Evolutionary conservation across 2,888 invertebrate species (phyloP).

Genomic region (Pterostichus madidus): DNA sequence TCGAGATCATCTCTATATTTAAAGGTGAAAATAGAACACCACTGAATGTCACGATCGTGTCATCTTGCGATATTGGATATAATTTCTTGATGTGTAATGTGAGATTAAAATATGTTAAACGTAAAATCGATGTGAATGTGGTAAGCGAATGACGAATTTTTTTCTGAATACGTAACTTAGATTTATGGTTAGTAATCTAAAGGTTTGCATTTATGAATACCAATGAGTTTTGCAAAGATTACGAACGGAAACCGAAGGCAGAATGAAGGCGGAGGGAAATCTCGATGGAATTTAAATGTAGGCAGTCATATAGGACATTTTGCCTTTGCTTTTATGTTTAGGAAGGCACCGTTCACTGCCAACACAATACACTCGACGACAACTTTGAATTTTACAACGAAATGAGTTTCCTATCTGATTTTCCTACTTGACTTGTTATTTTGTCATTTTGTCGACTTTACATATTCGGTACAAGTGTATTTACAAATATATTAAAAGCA

Average conservation of each 20-base stretch:
- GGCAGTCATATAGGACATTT: conserved; percentile 49
- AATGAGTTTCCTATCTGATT: conserved; percentile 41
- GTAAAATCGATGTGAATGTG: conserved; percentile 29
- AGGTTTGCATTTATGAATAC: conserved; percentile 65
- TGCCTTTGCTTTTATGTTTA: conserved; percentile 24
- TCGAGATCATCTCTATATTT: too few species aligned
- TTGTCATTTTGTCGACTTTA: conserved; percentile 5
- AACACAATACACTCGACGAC: conserved; percentile 20
- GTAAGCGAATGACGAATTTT: conserved; percentile 37
- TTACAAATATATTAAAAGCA: conserved; percentile 6
- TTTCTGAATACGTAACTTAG: conserved; percentile 55
- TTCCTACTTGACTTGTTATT: conserved; percentile 32
- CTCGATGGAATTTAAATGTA: conserved; percentile 53
- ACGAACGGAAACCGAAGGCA: conserved; percentile 45
- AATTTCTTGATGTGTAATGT: conserved; percentile 5
- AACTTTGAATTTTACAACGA: conserved; percentile 23
- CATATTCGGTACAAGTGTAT: conserved; percentile 13
- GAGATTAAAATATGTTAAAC: conserved; percentile 31
- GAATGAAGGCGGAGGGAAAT: neutral
- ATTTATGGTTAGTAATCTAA: conserved; percentile 65
- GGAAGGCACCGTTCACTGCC: conserved; percentile 20
- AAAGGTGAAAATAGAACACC: too few species aligned
- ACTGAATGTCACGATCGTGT: too few species aligned
- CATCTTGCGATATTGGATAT: neutral
- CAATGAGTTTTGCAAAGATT: conserved; percentile 63